Base-by-base conservation (phyloP, 2,888 invertebrate genomes). In the Leptura quadrifasciata region DNA sequence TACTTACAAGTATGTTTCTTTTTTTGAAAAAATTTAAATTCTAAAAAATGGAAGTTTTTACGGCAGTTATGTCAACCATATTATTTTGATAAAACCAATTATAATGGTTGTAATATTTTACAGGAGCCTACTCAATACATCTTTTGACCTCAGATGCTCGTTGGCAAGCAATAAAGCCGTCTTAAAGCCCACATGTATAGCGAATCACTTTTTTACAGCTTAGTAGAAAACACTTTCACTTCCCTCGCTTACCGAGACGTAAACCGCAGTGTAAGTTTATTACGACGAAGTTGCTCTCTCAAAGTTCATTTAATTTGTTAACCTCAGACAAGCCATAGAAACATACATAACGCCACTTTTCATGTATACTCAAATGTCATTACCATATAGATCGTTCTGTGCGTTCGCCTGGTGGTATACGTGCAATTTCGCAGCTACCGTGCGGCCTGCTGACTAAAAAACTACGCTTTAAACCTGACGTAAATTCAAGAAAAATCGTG, bases 231-330 rank as follows among this genome's bases (percentile, higher is more conserved):
- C 0, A 31, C 27, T 31, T 31, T 31, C 0, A 31, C 27, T 31
- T 31, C 8, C 27, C 6, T 4, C 27, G 12, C 10, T 39, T 39
- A 39, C 39, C 39, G 39, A 3, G 35, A 35, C 5, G 35, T 35
- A 39, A 5, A 47, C 2, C n/a, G 5, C 15, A 12, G 15, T 2
- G 6, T 17, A n/a, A 61, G 4, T 61, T 27, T 61, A 61, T 31
- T 31, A 17, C 31, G 12, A 2, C 61, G 17, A 31, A 61, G 61
- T 27, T n/a, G 31, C 61, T 17, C 2, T 31, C 24, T 31, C 61
- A 12, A 12, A n/a, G 61, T 15, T 61, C 31, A 61, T 61, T 61
- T 61, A 61, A 61, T 61, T 61, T 61, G 61, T 61, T 31, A 61
- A 21, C 61, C 17, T 61, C 61, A 17, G n/a, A 31, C 31, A 31